Evolutionary conservation across 2,888 invertebrate species (phyloP).

Genomic region (Harpalus rubripes): DNA sequence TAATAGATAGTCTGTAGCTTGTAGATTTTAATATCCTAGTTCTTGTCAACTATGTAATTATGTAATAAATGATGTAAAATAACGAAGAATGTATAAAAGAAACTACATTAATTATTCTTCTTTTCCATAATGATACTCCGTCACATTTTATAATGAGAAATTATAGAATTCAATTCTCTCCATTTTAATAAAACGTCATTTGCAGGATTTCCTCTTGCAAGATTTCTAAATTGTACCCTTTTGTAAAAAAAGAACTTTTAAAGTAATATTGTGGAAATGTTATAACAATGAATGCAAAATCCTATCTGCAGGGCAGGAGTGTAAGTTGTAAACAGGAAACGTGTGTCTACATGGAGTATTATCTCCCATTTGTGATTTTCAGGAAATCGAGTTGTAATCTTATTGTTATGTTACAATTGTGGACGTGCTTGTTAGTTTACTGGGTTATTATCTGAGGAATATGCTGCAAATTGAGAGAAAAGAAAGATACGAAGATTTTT

Average conservation of each 20-base stretch:
- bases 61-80: too few relatives aligned
- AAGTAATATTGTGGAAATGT: not conserved
- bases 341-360: slow-evolving; percentile 23
- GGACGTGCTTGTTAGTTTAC: slow-evolving; percentile 23
- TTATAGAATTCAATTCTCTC: not conserved
- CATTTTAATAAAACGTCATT: not conserved
- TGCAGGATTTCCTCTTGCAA: not conserved
- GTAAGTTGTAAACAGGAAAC: slow-evolving; percentile 26
- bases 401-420: slow-evolving; percentile 33
- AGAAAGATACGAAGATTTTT: not conserved
- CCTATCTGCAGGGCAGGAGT: not conserved
- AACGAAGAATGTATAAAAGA: too few relatives aligned
- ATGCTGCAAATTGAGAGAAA: not conserved
- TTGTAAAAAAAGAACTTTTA: not conserved
- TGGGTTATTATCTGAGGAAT: not conserved
- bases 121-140: not conserved
- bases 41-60: too few relatives aligned
- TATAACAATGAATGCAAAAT: not conserved
- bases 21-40: too few relatives aligned
- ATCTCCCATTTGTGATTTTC: slow-evolving; percentile 19
- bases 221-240: not conserved
- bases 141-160: not conserved
- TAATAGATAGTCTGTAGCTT: too few relatives aligned
- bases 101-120: not conserved
- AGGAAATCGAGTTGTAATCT: slow-evolving; percentile 38